Evolutionary conservation across 2,113 vertebrate genomes (phyloP), one percentile per base, ranked within the genome.

Genomic region (Panurus biarmicus): DNA sequence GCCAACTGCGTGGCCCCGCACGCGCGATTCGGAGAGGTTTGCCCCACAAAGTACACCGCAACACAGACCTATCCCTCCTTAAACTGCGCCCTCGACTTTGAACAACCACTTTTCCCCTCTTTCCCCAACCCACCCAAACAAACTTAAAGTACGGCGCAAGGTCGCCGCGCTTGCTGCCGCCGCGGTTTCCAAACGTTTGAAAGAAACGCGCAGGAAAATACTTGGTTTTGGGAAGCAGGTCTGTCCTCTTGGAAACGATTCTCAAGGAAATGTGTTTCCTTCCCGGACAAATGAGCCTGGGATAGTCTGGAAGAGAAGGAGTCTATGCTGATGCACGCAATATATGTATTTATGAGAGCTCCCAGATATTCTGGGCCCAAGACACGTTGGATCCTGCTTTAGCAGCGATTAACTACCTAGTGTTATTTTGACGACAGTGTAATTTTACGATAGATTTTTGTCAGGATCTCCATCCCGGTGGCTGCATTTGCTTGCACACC

Each of bases 71-170:
- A 31, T 13, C 8, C 7, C 18, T 4, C 7, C 2, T 29, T 25
- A 33, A 72, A 67, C 8, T 60, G 35, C 5, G 0, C 38, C 7
- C 26, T 60, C 8, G 12, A 24, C 23, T 62, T 71, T 23, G 10
- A 73, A 7, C 25, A 40, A 11, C 2, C 11, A 7, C 7, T 2
- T 20, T 4, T 4, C 2, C 6, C 6, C 24, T 18, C 6, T 16
- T 4, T 10, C 9, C 12, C 2, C 11, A 11, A 7, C 10, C 20
- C 1, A 5, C 5, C 14, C 5, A 13, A 17, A 33, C n/a, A n/a
- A n/a, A n/a, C n/a, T n/a, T n/a, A n/a, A n/a, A n/a, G n/a, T n/a
- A n/a, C n/a, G 47, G 18, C 19, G 5, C n/a, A 26, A 28, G 5
- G 14, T 48, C 11, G 6, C 48, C 12, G 35, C 10, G 20, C 73